phyloP scores from a whole-genome alignment of 2,797 vertebrate genomes.

The Sebastes hubbsi region DNA sequence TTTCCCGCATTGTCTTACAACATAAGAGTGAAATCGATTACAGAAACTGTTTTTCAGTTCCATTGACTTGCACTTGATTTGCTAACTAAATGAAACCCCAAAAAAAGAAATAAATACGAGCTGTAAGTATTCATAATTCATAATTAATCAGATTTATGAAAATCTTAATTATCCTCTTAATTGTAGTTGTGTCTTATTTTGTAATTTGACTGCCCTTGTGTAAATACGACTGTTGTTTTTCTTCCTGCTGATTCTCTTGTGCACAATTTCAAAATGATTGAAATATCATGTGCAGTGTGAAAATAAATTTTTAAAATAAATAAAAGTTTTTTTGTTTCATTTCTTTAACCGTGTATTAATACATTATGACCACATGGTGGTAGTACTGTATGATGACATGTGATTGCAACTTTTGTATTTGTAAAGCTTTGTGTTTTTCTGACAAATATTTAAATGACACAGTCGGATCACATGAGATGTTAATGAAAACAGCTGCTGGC shows the following conservation, averaged over 20 bases:
- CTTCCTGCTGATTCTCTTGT: conserved; percentile 46
- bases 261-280: conserved; percentile 33
- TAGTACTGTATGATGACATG: conserved; percentile 35
- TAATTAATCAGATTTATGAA: neutral
- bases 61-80: neutral
- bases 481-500: neutral
- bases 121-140: neutral
- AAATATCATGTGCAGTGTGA: conserved; percentile 57
- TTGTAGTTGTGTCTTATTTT: conserved; percentile 19
- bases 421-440: neutral
- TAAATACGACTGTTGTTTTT: conserved; percentile 50
- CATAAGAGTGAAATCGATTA: neutral
- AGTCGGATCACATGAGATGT: neutral
- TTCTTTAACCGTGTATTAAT: conserved; percentile 5
- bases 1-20: neutral
- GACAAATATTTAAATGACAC: neutral
- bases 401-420: neutral
- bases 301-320: conserved; percentile 67
- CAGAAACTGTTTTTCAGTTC: neutral
- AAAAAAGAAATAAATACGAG: neutral
- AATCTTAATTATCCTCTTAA: neutral
- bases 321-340: neutral
- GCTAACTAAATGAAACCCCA: neutral
- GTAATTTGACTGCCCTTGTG: conserved; percentile 8
- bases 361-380: conserved; percentile 65